A percentile compares a stretch with the other conserved stretches of the same genome.
phyloP scores from a whole-genome alignment of 2,888 invertebrate species.

The Cancer borealis region DNA sequence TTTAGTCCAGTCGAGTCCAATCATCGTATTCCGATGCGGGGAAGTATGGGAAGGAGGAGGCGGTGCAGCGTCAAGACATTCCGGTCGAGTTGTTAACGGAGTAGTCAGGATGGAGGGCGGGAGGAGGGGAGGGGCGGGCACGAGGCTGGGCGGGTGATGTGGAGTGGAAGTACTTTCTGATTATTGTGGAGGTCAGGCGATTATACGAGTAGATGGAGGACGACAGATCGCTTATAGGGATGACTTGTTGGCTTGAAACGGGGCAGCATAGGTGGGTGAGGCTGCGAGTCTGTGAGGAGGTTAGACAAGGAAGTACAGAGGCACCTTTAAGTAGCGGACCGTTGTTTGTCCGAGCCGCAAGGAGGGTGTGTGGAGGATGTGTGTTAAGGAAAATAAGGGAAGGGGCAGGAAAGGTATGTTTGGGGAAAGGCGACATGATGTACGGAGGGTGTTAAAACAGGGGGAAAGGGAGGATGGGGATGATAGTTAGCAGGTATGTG shows the following conservation, averaged over 20 bases:
- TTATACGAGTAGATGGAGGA: neutral
- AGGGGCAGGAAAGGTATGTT: neutral
- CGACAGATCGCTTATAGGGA: conserved; percentile 30
- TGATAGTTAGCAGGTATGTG: neutral
- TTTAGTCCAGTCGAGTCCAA: conserved; percentile 34
- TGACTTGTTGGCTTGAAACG: neutral
- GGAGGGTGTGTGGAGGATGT: neutral
- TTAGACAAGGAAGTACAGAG: neutral
- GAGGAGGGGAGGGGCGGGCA: neutral
- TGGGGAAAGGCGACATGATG: neutral
- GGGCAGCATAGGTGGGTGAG: neutral
- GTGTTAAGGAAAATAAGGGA: neutral
- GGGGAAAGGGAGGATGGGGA: neutral
- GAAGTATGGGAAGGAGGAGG: neutral
- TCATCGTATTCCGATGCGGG: neutral
- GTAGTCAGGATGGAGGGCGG: neutral
- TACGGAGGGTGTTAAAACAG: neutral
- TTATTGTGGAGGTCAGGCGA: neutral
- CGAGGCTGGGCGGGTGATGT: neutral
- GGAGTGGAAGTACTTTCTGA: conserved; percentile 1
- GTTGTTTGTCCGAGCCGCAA: neutral
- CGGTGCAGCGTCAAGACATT: conserved; percentile 15
- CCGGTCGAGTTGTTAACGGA: neutral
- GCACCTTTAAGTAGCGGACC: neutral
- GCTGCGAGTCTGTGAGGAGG: neutral